A percentile compares a stretch with the other conserved stretches of the same genome.
phyloP scores from a whole-genome alignment of 2,113 vertebrate genomes.

The Hucho hucho region DNA sequence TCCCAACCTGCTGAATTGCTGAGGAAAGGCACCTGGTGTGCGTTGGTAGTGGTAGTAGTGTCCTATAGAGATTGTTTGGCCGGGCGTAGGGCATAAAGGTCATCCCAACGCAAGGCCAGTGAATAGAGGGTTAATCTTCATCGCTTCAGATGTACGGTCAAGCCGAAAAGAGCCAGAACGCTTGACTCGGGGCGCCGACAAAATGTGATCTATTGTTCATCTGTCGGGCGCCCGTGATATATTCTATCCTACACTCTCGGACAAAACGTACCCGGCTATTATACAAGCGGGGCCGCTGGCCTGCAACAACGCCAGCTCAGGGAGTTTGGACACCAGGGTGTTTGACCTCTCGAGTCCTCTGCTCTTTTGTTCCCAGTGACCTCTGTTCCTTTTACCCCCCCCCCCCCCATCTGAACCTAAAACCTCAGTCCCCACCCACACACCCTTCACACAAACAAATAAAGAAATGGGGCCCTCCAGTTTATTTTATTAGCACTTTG shows the following conservation, averaged over 20 bases:
- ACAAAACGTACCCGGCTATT: slow-evolving; percentile 72
- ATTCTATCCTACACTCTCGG: slow-evolving; percentile 66
- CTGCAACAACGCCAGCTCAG: slow-evolving; percentile 50
- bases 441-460: slow-evolving; percentile 64
- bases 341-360: slow-evolving; percentile 67
- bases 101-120: slow-evolving; percentile 29
- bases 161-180: slow-evolving; percentile 52
- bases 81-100: slow-evolving; percentile 25
- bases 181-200: slow-evolving; percentile 58
- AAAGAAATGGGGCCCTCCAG: slow-evolving; percentile 64
- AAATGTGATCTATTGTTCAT: slow-evolving; percentile 71
- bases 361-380: slow-evolving; percentile 72
- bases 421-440: slow-evolving; percentile 34
- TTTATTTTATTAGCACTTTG: slow-evolving; percentile 76
- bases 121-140: slow-evolving; percentile 61
- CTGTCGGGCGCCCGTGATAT: slow-evolving; percentile 74
- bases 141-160: slow-evolving; percentile 60
- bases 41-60: slow-evolving; percentile 21
- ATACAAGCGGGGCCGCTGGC: slow-evolving; percentile 57
- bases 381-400: slow-evolving; percentile 68
- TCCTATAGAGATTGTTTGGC: slow-evolving; percentile 44
- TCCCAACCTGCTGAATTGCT: slow-evolving; percentile 10
- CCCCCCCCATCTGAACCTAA: slow-evolving; percentile 59
- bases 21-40: slow-evolving; percentile 12
- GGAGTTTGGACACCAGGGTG: slow-evolving; percentile 72